Evolutionary conservation across 1,140 invertebrate genomes (phyloP).

Genomic region (Lasioglossum baleicum): DNA sequence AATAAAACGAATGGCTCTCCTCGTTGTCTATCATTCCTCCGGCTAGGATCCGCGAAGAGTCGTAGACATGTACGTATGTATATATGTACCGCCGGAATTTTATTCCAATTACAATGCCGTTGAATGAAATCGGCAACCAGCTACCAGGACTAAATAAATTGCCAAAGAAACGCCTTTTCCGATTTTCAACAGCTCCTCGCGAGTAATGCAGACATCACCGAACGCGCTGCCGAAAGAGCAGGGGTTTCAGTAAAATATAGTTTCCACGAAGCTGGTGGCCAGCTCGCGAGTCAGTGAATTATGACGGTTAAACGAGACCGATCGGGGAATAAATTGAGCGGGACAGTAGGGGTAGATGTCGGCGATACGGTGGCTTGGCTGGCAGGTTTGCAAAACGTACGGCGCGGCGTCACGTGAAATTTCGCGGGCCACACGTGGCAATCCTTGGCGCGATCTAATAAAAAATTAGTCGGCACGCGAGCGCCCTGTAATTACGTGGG

Average conservation of each 20-base stretch:
- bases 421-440: conserved; percentile 11
- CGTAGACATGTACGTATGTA: too few relatives aligned
- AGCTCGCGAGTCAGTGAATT: conserved; percentile 6
- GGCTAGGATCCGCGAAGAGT: too few relatives aligned
- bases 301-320: conserved; percentile 31
- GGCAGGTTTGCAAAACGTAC: conserved; percentile 39
- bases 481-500: conserved; percentile 58
- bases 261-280: neutral
- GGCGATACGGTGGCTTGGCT: conserved; percentile 21
- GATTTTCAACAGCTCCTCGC: neutral
- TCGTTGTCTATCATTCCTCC: too few relatives aligned
- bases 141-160: too few relatives aligned
- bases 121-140: too few relatives aligned
- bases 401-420: conserved; percentile 52
- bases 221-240: neutral
- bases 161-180: too few relatives aligned
- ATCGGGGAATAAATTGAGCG: conserved; percentile 47
- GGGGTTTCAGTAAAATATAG: neutral
- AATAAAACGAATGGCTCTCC: too few relatives aligned
- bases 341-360: conserved; percentile 16
- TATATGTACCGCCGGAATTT: too few relatives aligned
- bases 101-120: too few relatives aligned
- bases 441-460: conserved; percentile 39
- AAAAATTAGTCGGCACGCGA: conserved; percentile 63
- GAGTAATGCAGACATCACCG: neutral